Evolutionary conservation across 2,797 vertebrate species (phyloP), one percentile per base, ranked within the genome.

Genomic region (Coranthus polyacanthus): DNA sequence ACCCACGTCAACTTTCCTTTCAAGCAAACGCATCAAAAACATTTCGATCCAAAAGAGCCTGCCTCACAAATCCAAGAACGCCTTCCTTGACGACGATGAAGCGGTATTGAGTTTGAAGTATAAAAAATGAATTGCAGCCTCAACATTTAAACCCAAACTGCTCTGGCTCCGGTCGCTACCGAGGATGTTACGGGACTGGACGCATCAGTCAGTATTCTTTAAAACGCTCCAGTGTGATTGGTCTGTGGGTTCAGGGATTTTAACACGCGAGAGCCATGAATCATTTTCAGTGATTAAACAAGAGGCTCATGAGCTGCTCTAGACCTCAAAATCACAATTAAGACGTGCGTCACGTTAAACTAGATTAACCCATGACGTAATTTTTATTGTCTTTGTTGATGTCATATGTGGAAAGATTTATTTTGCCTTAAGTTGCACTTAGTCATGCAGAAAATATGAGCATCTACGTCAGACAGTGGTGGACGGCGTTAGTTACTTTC

Each of bases 11-110:
- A 32, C 65, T 72, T 71, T 71, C 54, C n/a, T n/a, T n/a, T n/a
- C n/a, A n/a, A 58, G 53, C 45, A 43, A n/a, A n/a, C n/a, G 37
- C 50, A 42, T 83, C 38, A 54, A 47, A 75, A 75, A 56, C 22
- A 16, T 69, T 53, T 58, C 51, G 2, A 10, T 50, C 36, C 46
- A 59, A 61, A 47, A 46, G 9, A 29, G 8, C 6, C 1, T 8
- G 44, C 26, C 50, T 61, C 52, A 13, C 37, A 7, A 51, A 42
- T 56, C 62, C 50, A n/a, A 12, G 11, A 34, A 36, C 4, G 50
- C 17, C 1, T n/a, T 52, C 6, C 22, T 9, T n/a, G n/a, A n/a
- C n/a, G n/a, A n/a, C n/a, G n/a, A n/a, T n/a, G n/a, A 37, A 49
- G 18, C 4, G 11, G 20, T 29, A 41, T 26, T 15, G 47, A 29